Base-by-base conservation (phyloP, 2,113 vertebrate genomes). In the Perca flavescens region DNA sequence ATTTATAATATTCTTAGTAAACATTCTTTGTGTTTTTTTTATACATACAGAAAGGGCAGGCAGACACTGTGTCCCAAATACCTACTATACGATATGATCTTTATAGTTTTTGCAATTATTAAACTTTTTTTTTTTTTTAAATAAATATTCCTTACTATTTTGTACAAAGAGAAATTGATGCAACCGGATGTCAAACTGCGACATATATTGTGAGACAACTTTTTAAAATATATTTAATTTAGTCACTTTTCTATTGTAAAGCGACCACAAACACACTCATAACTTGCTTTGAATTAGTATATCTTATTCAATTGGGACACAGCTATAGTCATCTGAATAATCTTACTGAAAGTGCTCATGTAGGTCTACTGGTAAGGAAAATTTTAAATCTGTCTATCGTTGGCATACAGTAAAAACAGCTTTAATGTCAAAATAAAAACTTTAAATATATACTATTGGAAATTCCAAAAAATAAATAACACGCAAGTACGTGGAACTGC, bases 381-480 rank as follows among this genome's bases (percentile, higher is more conserved):
- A 74, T 52, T 13, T 50, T n/a, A 10, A 21, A 5, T 40, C 2
- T 2, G 31, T 63, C 31, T 57, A 17, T 58, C 3, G 21, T 11
- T 14, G 57, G 0, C 4, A 36, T 49, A 11, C 8, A 10, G 7
- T 21, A 7, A n/a, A 47, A 61, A 62, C 13, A 62, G 72, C 25
- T 34, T 73, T 10, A 19, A 65, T 19, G 19, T 22, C 16, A 22
- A 74, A 54, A 60, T 34, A 17, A 31, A 15, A 64, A 54, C 2
- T 69, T 76, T 54, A 80, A 84, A 78, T 53, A 57, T 58, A 49
- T 10, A 15, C 1, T 2, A 17, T 36, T 63, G 8, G 2, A 43
- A 73, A 69, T 60, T 25, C 21, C 47, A 25, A 62, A 16, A 49
- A 61, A 61, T 58, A 64, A 73, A 46, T 66, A 36, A 36, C 15